Evolutionary conservation across 2,888 invertebrate genomes (phyloP).

Genomic region (Trissolcus japonicus): DNA sequence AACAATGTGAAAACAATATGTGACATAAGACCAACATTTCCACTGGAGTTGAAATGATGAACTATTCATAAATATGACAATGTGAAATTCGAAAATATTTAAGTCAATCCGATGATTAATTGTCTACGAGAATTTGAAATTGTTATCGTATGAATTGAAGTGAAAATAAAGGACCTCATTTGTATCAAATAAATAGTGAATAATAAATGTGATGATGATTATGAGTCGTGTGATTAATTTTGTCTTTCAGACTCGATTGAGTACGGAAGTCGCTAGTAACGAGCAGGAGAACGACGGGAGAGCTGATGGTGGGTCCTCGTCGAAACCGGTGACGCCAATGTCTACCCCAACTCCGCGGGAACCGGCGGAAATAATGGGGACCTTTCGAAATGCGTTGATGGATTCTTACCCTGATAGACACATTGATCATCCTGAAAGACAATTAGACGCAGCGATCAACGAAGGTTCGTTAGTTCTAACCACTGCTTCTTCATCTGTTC

Average conservation of each 20-base stretch:
- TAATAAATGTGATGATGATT: constrained; percentile 11
- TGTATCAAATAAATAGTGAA: not conserved
- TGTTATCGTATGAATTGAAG: not conserved
- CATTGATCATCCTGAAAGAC: constrained; percentile 36
- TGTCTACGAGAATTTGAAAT: not conserved
- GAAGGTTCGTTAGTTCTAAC: constrained; percentile 24
- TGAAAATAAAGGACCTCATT: not conserved
- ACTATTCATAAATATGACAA: no score
- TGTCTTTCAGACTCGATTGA: constrained; percentile 70
- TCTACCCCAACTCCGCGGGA: constrained; percentile 50
- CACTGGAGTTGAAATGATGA: no score
- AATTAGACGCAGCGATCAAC: constrained; percentile 26
- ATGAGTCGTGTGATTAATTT: not conserved
- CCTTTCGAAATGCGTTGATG: constrained; percentile 48
- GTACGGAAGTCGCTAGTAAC: constrained; percentile 67
- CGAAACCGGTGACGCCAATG: constrained; percentile 60
- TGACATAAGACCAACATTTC: not conserved
- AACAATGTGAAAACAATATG: no score
- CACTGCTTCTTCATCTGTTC: constrained; percentile 49
- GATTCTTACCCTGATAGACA: constrained; percentile 42
- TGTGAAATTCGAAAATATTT: not conserved
- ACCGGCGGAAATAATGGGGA: constrained; percentile 42
- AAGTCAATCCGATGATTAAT: not conserved
- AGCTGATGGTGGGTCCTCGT: constrained; percentile 63
- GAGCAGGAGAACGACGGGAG: constrained; percentile 64